phyloP scores from a whole-genome alignment of 2,888 invertebrate genomes.

The Micoletzkya japonica region DNA sequence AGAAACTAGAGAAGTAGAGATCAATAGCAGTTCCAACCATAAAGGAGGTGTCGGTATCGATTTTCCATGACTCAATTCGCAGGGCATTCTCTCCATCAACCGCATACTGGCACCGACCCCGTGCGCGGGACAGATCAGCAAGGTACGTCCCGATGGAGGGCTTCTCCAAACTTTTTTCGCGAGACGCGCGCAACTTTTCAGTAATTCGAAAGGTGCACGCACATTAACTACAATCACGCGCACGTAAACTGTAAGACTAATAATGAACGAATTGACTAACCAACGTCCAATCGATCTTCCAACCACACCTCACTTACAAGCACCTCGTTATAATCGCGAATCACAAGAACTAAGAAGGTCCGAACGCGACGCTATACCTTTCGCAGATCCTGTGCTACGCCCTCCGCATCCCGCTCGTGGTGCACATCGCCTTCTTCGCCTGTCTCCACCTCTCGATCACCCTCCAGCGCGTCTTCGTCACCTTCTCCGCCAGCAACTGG shows the following conservation, averaged over 20 bases:
- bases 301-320: too few relatives aligned
- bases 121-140: not conserved
- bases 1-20: not conserved
- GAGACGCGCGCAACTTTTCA: not conserved
- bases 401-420: slow-evolving; percentile 2
- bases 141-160: not conserved
- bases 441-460: slow-evolving; percentile 10
- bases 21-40: not conserved
- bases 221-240: not conserved
- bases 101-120: not conserved
- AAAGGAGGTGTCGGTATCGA: not conserved
- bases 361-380: not conserved
- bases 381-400: slow-evolving; percentile 9
- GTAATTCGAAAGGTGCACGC: not conserved
- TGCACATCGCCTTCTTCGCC: slow-evolving; percentile 2
- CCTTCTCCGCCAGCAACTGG: not conserved
- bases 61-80: not conserved
- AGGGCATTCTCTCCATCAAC: not conserved
- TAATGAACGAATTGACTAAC: too few relatives aligned
- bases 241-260: too few relatives aligned
- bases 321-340: too few relatives aligned
- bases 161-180: not conserved
- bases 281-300: too few relatives aligned
- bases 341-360: too few relatives aligned
- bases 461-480: not conserved